Evolutionary conservation across 2,888 invertebrate species (phyloP), one percentile per base, ranked within the genome.

Genomic region (Tuberolachnus salignus): DNA sequence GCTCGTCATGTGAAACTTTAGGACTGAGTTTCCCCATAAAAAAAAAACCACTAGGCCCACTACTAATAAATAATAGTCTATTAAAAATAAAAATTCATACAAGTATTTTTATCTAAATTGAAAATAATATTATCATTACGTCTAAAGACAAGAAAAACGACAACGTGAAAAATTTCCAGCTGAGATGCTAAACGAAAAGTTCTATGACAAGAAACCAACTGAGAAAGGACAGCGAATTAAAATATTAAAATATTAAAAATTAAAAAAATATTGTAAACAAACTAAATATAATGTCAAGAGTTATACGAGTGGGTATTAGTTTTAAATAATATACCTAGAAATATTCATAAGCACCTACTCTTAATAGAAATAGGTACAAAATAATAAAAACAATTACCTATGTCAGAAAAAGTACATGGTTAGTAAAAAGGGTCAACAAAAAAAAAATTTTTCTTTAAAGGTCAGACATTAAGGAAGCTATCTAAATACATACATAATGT

Each of bases 381-480:
- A 59, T 34, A 34, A 34, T 34, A 34, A 34, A 4, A 34, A 34
- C 34, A 46, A 71, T 1, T 16, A 66, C 1, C 16, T 49, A 57
- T 71, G 57, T 71, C 23, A 59, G n/a, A n/a, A 71, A 59, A 46
- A 71, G 34, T 49, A 26, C 1, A 46, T 8, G 46, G 9, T 49
- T 71, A 26, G 26, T 26, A 13, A 71, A 66, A 21, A 53, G 57
- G 16, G 19, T 71, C 44, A 57, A 16, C 14, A 46, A 44, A 8
- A n/a, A n/a, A n/a, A n/a, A n/a, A 16, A n/a, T 19, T 71, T 70
- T 44, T 2, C 4, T 46, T 71, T 26, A 6, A 71, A 71, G 46
- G 23, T 71, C 26, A 59, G 11, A 16, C 9, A 59, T 46, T 70
- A 55, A 42, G 55, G 9, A 46, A 44, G 4, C 66, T 66, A 49